A percentile compares a stretch with the other conserved stretches of the same genome.
Evolutionary conservation across 2,797 vertebrate genomes (phyloP).

Genomic region (Clarias fuscus): DNA sequence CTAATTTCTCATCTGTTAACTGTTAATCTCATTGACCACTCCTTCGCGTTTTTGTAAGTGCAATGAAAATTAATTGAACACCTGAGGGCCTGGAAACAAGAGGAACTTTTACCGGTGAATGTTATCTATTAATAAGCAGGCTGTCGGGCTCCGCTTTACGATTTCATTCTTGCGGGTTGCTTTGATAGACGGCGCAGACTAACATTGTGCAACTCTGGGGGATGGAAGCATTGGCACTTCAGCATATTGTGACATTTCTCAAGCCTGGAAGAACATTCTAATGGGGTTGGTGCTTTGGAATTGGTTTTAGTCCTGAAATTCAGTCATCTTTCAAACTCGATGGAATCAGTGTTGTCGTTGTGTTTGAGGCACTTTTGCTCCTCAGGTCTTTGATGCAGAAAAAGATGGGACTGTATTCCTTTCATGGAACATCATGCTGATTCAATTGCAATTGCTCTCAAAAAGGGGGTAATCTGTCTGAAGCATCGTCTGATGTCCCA

Average conservation of each 20-base stretch:
- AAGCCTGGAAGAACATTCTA: background rate
- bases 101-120: slow-evolving; percentile 26
- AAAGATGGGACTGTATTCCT: too few relatives aligned
- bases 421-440: background rate
- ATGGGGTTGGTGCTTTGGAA: background rate
- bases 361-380: background rate
- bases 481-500: background rate
- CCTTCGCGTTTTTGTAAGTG: slow-evolving; percentile 13
- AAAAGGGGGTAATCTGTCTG: too few relatives aligned
- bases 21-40: slow-evolving; percentile 19
- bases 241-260: background rate
- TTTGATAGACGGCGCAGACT: slow-evolving; percentile 15
- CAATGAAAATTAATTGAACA: slow-evolving; percentile 40
- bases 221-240: slow-evolving; percentile 7
- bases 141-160: background rate
- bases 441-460: background rate
- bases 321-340: background rate
- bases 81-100: slow-evolving; percentile 25
- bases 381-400: background rate
- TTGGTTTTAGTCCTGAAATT: background rate
- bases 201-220: background rate
- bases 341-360: background rate
- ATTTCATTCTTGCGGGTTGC: slow-evolving; percentile 25
- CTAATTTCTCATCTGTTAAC: slow-evolving; percentile 28
- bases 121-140: slow-evolving; percentile 32